A percentile compares a stretch with the other conserved stretches of the same genome.
phyloP scores from a whole-genome alignment of 2,113 vertebrate species.

The Neolamprologus kungweensis region DNA sequence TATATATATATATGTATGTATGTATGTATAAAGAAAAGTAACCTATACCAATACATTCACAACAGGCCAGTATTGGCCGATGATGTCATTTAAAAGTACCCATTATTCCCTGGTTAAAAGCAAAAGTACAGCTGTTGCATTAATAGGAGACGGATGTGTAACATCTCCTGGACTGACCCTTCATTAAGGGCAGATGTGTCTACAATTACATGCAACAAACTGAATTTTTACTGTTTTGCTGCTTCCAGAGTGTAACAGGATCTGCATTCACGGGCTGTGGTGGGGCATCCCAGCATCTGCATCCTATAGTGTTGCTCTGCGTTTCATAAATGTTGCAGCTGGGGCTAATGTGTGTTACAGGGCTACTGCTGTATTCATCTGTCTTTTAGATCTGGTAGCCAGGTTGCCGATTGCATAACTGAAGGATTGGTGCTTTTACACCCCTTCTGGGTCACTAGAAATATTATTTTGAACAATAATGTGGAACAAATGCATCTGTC shows the following conservation, averaged over 20 bases:
- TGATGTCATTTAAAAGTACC: background rate
- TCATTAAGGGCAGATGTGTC: background rate
- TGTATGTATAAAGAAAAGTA: background rate
- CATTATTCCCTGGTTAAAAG: background rate
- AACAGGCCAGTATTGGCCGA: background rate
- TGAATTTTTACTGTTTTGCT: background rate
- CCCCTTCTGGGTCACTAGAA: background rate
- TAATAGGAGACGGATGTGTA: background rate
- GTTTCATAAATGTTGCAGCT: background rate
- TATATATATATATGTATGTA: accelerated
- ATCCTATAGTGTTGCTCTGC: background rate
- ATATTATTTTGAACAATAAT: background rate
- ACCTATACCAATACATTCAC: background rate
- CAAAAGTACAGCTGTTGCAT: background rate
- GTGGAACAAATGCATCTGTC: background rate
- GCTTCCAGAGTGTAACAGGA: background rate
- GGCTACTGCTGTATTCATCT: background rate
- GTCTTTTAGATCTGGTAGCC: background rate
- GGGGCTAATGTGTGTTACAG: conserved; percentile 14
- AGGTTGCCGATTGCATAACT: background rate
- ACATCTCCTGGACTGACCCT: background rate
- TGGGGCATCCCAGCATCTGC: background rate
- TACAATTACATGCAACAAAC: background rate
- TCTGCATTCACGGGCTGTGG: background rate
- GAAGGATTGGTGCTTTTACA: background rate